These are phyloP conservation scores for Galemys pyrenaicus DNA, from an alignment of 2,113 vertebrate genomes.

Conservation along the genomic window DNA sequence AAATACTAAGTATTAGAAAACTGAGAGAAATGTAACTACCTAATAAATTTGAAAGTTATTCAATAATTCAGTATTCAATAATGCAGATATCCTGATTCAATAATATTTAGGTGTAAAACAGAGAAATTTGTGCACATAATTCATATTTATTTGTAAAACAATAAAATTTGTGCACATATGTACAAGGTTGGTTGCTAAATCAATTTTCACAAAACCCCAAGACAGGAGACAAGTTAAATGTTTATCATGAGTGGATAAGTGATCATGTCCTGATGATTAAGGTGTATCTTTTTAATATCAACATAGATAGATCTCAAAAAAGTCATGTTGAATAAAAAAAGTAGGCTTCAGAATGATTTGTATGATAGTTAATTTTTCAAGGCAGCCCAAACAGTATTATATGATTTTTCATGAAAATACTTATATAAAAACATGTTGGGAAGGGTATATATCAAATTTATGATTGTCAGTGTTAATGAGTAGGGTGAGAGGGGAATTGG, in stretches of 20 bases:
- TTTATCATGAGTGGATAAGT: not conserved
- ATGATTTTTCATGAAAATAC: not conserved
- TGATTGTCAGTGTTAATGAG: not conserved
- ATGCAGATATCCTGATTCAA: not conserved
- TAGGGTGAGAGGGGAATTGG: not conserved
- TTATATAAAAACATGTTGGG: not conserved
- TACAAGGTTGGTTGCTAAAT: not conserved
- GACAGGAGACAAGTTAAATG: not conserved
- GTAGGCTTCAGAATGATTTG: not conserved
- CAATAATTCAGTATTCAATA: not conserved
- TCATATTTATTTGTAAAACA: not conserved
- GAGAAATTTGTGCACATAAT: not conserved
- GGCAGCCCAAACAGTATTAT: not conserved
- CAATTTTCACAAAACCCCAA: not conserved
- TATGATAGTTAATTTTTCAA: constrained; percentile 11
- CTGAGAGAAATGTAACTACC: not conserved
- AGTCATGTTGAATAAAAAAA: not conserved
- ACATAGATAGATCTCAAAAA: not conserved
- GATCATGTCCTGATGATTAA: not conserved
- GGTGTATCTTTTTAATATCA: not conserved
- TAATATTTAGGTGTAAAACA: not conserved
- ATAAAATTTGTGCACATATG: not conserved
- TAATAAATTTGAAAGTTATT: constrained; percentile 3
- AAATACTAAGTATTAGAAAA: not conserved
- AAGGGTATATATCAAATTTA: not conserved